phyloP scores from a whole-genome alignment of 2,797 vertebrate genomes.

The Hylomyscus alleni region DNA sequence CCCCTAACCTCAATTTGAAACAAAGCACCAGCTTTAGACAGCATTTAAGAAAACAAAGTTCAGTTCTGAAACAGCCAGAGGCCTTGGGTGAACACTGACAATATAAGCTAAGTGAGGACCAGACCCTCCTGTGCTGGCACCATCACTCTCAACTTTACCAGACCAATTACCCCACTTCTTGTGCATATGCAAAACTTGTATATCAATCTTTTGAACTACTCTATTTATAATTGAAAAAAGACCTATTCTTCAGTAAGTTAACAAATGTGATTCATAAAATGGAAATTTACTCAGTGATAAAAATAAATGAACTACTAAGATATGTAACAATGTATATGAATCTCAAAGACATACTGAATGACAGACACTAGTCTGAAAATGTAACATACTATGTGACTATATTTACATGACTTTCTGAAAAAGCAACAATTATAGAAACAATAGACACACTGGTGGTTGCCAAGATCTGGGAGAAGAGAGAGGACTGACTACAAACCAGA shows the following conservation, averaged over 20 bases:
- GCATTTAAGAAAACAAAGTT: background rate
- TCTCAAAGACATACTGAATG: background rate
- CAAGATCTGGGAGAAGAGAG: background rate
- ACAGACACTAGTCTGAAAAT: constrained; percentile 36
- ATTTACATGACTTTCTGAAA: constrained; percentile 17
- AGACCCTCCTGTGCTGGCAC: background rate
- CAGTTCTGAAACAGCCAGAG: background rate
- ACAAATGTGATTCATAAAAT: constrained; percentile 34
- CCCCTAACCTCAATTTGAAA: background rate
- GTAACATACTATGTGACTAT: background rate
- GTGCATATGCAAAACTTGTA: background rate
- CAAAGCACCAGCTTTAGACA: background rate
- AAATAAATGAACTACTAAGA: constrained; percentile 46
- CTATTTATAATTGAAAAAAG: background rate
- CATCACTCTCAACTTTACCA: background rate
- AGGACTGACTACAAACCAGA: background rate
- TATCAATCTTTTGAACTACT: background rate
- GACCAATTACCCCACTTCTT: background rate
- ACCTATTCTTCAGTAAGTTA: constrained; percentile 9
- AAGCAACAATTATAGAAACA: constrained; percentile 19
- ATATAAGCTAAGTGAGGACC: background rate
- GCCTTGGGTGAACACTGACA: background rate
- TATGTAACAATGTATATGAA: constrained; percentile 14
- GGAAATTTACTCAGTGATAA: constrained; percentile 34
- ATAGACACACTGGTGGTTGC: background rate